phyloP scores from a whole-genome alignment of 2,797 vertebrate species.

The Fringilla coelebs region DNA sequence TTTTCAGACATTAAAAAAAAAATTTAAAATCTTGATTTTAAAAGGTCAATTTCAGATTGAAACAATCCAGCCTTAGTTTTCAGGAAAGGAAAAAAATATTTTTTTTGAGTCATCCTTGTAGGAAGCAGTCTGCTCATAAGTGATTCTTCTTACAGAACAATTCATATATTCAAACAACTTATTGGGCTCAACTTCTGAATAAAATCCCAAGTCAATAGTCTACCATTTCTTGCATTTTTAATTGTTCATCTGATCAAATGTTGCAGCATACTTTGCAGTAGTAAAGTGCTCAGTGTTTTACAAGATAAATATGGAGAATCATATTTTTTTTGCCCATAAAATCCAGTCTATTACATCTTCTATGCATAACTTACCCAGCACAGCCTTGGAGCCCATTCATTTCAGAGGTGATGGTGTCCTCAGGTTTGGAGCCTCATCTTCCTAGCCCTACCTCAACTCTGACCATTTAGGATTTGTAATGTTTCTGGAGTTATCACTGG shows the following conservation, averaged over 20 bases:
- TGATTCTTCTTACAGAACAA: neutral
- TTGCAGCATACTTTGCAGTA: neutral
- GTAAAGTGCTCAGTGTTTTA: neutral
- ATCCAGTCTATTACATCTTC: neutral
- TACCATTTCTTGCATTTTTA: neutral
- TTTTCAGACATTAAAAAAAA: neutral
- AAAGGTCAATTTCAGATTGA: neutral
- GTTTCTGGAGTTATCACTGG: neutral
- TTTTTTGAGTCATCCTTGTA: neutral
- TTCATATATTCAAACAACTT: neutral
- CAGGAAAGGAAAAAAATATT: neutral
- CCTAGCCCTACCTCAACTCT: neutral
- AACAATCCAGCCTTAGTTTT: neutral
- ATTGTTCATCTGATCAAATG: neutral
- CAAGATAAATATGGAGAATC: neutral
- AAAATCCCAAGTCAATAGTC: neutral
- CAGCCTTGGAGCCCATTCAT: rapidly evolving
- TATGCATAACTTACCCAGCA: neutral
- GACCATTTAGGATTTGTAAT: neutral
- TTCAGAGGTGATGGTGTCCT: neutral
- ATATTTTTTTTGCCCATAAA: neutral
- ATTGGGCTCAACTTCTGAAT: neutral
- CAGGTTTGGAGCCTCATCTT: neutral
- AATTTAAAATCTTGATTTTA: neutral
- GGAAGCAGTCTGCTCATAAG: neutral